phyloP scores from a whole-genome alignment of 2,888 invertebrate species.

The Campoplex nolae region DNA sequence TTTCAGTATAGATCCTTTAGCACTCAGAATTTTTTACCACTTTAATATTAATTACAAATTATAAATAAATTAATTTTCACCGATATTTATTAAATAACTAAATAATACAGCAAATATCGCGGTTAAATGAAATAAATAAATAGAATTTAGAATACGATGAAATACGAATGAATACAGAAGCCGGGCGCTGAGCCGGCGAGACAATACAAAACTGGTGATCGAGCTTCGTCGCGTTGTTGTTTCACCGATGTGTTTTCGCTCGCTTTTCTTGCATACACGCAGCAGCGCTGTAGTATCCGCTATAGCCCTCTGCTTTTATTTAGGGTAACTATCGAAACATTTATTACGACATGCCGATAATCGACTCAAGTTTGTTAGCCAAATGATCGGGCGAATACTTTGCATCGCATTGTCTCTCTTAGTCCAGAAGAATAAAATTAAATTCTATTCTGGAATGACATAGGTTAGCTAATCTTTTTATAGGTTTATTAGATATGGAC shows the following conservation, averaged over 20 bases:
- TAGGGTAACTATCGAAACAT: slow-evolving; percentile 2
- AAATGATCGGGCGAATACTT: background rate
- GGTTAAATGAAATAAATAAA: background rate
- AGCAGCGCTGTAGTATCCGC: background rate
- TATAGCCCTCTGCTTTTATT: background rate
- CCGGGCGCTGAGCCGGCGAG: background rate
- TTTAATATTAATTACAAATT: background rate
- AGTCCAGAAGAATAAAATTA: too few relatives aligned
- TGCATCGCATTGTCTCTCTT: background rate
- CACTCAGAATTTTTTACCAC: background rate
- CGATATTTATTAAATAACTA: background rate
- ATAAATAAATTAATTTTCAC: background rate
- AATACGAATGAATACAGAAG: background rate
- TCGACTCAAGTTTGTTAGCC: background rate
- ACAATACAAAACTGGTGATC: slow-evolving; percentile 21
- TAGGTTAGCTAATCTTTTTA: too few relatives aligned
- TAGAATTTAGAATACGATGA: background rate
- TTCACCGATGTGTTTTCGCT: background rate
- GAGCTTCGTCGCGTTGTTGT: slow-evolving; percentile 1
- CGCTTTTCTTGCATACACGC: background rate
- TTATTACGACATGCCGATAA: slow-evolving; percentile 3
- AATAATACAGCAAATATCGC: too few relatives aligned
- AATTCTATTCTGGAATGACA: too few relatives aligned
- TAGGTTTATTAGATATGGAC: too few relatives aligned
- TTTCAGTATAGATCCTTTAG: background rate